Evolutionary conservation across 2,797 vertebrate species (phyloP).

Genomic region (Leuciscus waleckii): DNA sequence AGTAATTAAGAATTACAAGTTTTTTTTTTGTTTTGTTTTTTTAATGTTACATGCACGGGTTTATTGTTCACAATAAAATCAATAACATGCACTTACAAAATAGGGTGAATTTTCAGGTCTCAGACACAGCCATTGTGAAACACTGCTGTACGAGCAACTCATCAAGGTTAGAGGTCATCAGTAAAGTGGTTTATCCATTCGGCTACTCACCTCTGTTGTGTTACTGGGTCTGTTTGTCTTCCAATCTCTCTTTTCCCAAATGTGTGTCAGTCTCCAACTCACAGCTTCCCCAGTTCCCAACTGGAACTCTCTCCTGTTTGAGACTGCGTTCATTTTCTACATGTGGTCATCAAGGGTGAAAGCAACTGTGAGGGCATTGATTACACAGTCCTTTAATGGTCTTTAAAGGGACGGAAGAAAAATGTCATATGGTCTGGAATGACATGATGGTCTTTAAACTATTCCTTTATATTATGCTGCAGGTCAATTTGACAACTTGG

Average conservation of each 20-base stretch:
- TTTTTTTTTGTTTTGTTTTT: too few species aligned
- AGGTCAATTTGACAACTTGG: neutral
- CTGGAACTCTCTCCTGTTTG: slow-evolving; percentile 71
- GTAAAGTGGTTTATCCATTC: neutral
- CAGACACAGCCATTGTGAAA: neutral
- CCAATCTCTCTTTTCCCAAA: slow-evolving; percentile 41
- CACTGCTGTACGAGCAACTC: neutral
- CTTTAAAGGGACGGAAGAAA: neutral
- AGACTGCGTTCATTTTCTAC: slow-evolving; percentile 66
- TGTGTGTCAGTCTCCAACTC: slow-evolving; percentile 56
- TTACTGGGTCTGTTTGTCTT: slow-evolving; percentile 43
- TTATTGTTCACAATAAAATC: neutral
- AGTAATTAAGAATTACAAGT: neutral
- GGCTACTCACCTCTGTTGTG: slow-evolving; percentile 57
- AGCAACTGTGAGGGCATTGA: slow-evolving; percentile 39
- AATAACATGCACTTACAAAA: neutral
- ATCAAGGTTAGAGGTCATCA: neutral
- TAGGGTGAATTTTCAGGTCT: neutral
- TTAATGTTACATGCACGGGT: neutral
- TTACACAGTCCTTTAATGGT: slow-evolving; percentile 8
- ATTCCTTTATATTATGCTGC: neutral
- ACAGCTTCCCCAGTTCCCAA: slow-evolving; percentile 62
- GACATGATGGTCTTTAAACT: neutral
- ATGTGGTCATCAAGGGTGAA: slow-evolving; percentile 40
- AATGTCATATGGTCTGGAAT: neutral